Evolutionary conservation across 1,140 invertebrate genomes (phyloP), one percentile per base, ranked within the genome.

Genomic region (Drosophila ogumai): DNA sequence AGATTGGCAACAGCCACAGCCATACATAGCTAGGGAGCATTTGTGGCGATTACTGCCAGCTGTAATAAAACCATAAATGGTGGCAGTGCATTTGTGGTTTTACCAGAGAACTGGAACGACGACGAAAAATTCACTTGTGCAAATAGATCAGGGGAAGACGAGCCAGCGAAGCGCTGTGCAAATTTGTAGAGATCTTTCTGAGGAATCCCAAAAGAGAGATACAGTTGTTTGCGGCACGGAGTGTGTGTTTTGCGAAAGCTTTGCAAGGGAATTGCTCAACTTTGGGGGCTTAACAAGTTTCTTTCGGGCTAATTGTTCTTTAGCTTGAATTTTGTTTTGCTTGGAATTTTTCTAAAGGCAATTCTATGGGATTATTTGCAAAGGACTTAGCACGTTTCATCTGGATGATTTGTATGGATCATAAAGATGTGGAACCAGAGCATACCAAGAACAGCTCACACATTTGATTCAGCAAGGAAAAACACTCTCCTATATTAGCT

Each of bases 141-240:
- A 73, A 73, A 74, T 54, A 74, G 34, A 22, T 50, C 31, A 25
- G 28, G 38, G 10, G 60, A n/a, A 43, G 38, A 43, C 56, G 56
- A 50, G 1, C 47, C 38, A 25, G 52, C 52, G 12, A 17, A 46
- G 31, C 25, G 38, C 63, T 46, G n/a, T 58, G 43, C 34, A 72
- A 72, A 72, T 72, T 71, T 71, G 34, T n/a, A 41, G 12, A 69
- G 56, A 54, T 61, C 52, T 54, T 74, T 74, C 71, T 38, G 1
- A 41, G 47, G 57, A 61, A 74, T 74, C 57, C 31, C 43, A 28
- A 57, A 47, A 57, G 32, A 28, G 22, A 67, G 47, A 69, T 67
- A 43, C 38, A 10, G 17, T 25, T 59, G 54, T 46, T 54, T 59
- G 63, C 9, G n/a, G 17, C 31, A 15, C 13, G 25, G 22, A 44